phyloP scores from a whole-genome alignment of 2,113 vertebrate species.

The Catharus minimus region DNA sequence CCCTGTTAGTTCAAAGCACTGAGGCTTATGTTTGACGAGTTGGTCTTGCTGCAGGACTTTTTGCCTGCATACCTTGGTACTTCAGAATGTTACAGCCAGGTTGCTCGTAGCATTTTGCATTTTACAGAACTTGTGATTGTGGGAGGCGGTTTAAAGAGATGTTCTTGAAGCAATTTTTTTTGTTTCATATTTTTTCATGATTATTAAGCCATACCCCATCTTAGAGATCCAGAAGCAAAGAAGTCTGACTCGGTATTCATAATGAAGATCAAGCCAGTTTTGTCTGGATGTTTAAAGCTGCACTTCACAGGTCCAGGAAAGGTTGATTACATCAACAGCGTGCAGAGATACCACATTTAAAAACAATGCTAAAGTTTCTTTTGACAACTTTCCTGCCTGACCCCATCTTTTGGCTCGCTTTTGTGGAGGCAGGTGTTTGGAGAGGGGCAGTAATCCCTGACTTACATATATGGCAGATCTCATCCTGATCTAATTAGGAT shows the following conservation, averaged over 20 bases:
- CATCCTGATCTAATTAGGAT: neutral
- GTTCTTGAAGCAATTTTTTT: neutral
- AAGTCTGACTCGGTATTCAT: neutral
- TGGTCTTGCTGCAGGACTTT: neutral
- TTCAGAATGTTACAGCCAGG: neutral
- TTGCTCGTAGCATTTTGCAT: neutral
- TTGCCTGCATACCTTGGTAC: rapidly evolving
- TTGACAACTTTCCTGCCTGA: neutral
- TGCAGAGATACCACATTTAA: neutral
- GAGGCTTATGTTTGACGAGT: neutral
- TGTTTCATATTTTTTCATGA: neutral
- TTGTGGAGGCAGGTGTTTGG: neutral
- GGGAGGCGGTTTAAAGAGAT: neutral
- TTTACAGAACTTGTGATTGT: neutral
- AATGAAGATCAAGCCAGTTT: neutral
- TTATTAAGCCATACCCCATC: neutral
- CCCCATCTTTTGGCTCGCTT: neutral
- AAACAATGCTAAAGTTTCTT: neutral
- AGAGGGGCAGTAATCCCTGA: neutral
- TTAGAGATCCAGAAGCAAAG: neutral
- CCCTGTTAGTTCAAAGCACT: neutral
- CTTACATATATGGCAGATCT: neutral
- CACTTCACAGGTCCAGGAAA: neutral
- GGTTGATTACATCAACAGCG: neutral
- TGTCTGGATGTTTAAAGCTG: neutral